A percentile compares a stretch with the other conserved stretches of the same genome.
These are phyloP conservation scores for Schizotus pectinicornis DNA, from an alignment of 2,888 invertebrate species.

Conservation along the genomic window DNA sequence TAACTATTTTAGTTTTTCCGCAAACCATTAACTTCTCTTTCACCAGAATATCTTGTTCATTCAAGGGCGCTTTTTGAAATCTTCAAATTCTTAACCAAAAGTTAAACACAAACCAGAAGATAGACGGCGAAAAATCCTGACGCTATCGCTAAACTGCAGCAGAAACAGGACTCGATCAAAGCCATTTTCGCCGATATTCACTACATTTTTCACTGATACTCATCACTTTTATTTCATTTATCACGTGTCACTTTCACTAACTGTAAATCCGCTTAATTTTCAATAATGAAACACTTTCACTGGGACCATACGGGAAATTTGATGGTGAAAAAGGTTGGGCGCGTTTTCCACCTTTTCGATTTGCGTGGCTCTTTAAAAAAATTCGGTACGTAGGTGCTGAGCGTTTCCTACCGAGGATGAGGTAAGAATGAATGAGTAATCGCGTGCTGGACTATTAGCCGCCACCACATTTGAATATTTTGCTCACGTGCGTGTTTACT, in stretches of 20 bases:
- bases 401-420: conserved; percentile 37
- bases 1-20: no score
- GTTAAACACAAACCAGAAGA: conserved; percentile 54
- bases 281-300: conserved; percentile 21
- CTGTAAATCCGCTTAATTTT: neutral
- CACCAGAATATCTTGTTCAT: no score
- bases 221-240: conserved; percentile 10
- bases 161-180: conserved; percentile 57
- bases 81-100: neutral
- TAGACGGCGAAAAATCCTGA: conserved; percentile 60
- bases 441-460: conserved; percentile 41
- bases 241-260: conserved; percentile 26
- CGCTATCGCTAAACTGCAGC: conserved; percentile 59
- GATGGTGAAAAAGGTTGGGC: no score
- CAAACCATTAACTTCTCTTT: no score
- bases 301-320: neutral
- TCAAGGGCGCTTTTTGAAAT: neutral
- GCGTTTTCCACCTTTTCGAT: no score
- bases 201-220: conserved; percentile 25
- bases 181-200: conserved; percentile 49
- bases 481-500: conserved; percentile 54
- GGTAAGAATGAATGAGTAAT: conserved; percentile 48
- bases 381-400: conserved; percentile 4
- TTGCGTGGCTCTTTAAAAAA: no score
- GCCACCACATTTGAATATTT: conserved; percentile 53